phyloP scores from a whole-genome alignment of 2,113 vertebrate species.

The Rhineura floridana region DNA sequence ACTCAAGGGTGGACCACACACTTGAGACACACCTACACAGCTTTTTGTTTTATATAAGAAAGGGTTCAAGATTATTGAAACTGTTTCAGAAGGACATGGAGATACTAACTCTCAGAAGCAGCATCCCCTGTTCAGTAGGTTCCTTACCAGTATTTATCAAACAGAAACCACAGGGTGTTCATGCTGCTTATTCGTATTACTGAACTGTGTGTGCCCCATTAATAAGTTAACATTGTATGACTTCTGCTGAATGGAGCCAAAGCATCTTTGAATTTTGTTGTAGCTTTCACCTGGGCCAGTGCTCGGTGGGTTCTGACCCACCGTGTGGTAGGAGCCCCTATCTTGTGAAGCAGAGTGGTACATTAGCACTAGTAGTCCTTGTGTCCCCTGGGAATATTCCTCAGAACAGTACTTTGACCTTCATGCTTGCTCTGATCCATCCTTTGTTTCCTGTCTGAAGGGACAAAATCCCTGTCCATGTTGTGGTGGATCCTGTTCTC shows the following conservation, averaged over 20 bases:
- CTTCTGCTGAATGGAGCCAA: neutral
- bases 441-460: constrained; percentile 66
- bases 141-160: neutral
- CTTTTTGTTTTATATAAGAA: neutral
- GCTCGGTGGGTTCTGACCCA: neutral
- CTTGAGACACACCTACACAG: neutral
- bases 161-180: neutral
- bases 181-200: neutral
- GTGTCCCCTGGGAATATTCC: neutral
- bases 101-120: neutral
- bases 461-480: constrained; percentile 91
- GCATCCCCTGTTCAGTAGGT: neutral
- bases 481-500: constrained; percentile 95
- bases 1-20: neutral
- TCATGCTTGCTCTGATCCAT: neutral
- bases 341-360: neutral
- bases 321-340: neutral
- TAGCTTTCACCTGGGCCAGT: neutral
- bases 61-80: neutral
- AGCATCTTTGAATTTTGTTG: neutral
- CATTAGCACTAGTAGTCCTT: neutral
- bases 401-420: neutral
- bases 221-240: neutral
- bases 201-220: neutral
- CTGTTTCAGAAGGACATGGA: neutral